phyloP scores from a whole-genome alignment of 2,113 vertebrate genomes.

The Sceloporus tristichus region DNA sequence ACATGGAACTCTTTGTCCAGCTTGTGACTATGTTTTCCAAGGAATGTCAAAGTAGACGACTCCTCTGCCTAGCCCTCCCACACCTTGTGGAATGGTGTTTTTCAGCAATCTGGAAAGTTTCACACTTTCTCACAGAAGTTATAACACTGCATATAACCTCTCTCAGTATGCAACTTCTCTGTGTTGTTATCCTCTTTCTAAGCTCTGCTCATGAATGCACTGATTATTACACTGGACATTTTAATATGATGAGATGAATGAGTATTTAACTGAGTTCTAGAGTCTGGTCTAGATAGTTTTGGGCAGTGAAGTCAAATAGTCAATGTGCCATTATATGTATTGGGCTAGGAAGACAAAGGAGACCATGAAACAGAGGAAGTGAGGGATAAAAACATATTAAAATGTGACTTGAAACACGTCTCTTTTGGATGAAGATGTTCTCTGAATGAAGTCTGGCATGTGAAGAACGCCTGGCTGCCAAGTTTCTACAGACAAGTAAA shows the following conservation, averaged over 20 bases:
- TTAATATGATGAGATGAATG: not conserved
- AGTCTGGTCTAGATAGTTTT: not conserved
- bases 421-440: not conserved
- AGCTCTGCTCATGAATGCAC: no score
- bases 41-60: no score
- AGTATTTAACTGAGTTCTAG: not conserved
- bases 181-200: no score
- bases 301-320: not conserved
- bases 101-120: no score
- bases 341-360: not conserved
- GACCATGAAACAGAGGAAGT: not conserved
- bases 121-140: no score
- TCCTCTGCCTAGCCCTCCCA: no score
- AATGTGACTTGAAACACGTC: not conserved
- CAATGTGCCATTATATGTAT: not conserved
- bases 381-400: not conserved
- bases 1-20: no score
- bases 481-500: not conserved
- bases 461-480: not conserved
- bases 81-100: no score
- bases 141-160: no score
- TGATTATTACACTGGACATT: no score
- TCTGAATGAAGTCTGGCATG: not conserved
- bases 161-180: not conserved
- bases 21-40: no score